These are phyloP conservation scores for Cosmia trapezina DNA, from an alignment of 2,888 invertebrate genomes.

Conservation along the genomic window DNA sequence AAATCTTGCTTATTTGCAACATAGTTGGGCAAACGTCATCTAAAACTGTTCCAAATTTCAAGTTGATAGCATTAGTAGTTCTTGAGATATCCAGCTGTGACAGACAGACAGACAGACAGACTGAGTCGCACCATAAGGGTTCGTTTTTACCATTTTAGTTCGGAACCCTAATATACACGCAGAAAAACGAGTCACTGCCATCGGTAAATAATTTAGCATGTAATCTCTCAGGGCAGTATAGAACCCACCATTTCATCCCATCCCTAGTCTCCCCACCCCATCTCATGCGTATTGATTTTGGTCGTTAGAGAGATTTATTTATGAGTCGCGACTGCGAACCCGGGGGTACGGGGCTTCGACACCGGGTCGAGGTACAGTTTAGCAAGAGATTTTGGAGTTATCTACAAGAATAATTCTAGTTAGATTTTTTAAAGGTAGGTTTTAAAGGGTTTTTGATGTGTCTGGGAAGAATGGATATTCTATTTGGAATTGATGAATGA, in stretches of 20 bases:
- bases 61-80: too few species aligned
- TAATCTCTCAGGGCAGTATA: constrained; percentile 55
- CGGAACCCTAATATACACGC: too few species aligned
- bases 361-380: constrained; percentile 34
- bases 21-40: too few species aligned
- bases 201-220: too few species aligned
- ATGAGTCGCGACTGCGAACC: constrained; percentile 67
- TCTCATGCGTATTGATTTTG: constrained; percentile 84
- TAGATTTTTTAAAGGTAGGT: background rate
- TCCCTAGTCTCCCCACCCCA: constrained; percentile 69
- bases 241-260: constrained; percentile 69
- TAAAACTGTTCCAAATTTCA: too few species aligned
- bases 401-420: background rate
- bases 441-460: background rate
- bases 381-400: constrained; percentile 33
- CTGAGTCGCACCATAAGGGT: too few species aligned
- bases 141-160: too few species aligned
- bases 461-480: background rate
- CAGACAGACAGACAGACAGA: too few species aligned
- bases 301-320: constrained; percentile 87
- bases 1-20: too few species aligned
- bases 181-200: too few species aligned
- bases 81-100: too few species aligned
- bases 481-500: too few species aligned
- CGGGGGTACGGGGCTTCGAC: constrained; percentile 55